Conservation (phyloP, 2,888 invertebrate genomes). For the Amphiduros pacificus region DNA sequence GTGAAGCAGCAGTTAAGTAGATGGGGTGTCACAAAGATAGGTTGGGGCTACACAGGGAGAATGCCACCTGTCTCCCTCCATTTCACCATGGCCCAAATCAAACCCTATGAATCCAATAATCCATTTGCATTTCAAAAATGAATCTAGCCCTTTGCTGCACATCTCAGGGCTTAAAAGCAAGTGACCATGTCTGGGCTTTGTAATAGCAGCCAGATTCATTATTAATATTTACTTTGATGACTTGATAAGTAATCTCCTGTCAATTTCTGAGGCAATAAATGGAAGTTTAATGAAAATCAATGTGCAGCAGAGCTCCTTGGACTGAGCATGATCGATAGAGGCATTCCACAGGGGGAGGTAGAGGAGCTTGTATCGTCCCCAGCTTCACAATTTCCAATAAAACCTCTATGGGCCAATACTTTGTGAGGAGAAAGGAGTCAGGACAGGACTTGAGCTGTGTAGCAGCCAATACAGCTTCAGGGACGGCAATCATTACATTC, state of each 20-base stretch:
- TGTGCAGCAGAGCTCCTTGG: neutral
- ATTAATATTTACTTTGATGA: slow-evolving; percentile 22
- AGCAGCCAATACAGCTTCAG: too few species aligned
- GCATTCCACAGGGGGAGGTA: slow-evolving; percentile 8
- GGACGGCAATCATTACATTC: too few species aligned
- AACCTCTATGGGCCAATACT: neutral
- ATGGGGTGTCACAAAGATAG: too few species aligned
- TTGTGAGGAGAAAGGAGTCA: too few species aligned
- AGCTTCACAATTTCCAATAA: neutral
- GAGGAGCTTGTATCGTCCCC: neutral
- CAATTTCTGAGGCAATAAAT: slow-evolving; percentile 20
- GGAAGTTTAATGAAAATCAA: slow-evolving; percentile 24
- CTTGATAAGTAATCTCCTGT: slow-evolving; percentile 22
- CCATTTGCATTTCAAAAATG: too few species aligned
- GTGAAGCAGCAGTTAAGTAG: too few species aligned
- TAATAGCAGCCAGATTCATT: slow-evolving; percentile 6
- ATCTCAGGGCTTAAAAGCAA: neutral
- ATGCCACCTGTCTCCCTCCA: too few species aligned
- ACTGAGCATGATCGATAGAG: slow-evolving; percentile 10
- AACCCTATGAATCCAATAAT: neutral
- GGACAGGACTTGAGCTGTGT: too few species aligned
- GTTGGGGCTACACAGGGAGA: too few species aligned
- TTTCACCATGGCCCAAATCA: too few species aligned
- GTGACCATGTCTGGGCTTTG: neutral
- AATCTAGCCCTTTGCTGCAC: too few species aligned